phyloP scores from a whole-genome alignment of 1,140 invertebrate genomes.

The Rhynchophorus ferrugineus region DNA sequence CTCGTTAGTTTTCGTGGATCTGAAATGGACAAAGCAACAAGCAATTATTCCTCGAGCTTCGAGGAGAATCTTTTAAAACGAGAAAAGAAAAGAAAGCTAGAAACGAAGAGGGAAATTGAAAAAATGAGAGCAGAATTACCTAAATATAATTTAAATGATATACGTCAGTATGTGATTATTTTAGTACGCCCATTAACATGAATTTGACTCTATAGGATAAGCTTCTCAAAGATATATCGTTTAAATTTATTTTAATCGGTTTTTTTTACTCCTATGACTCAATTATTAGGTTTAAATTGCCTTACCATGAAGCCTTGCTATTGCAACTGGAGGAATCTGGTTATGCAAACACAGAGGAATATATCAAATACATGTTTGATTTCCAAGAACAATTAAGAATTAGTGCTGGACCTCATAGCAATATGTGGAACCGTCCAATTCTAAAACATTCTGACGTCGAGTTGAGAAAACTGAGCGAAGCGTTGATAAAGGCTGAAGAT shows the following conservation, averaged over 20 bases:
- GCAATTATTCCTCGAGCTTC: neutral
- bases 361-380: conserved; percentile 46
- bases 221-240: too few species aligned
- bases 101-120: conserved; percentile 10
- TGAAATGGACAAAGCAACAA: too few species aligned
- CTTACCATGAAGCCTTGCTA: conserved; percentile 45
- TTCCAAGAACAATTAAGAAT: conserved; percentile 44
- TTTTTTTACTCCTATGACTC: too few species aligned
- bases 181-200: neutral
- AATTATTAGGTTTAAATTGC: conserved; percentile 44
- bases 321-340: conserved; percentile 46
- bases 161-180: conserved; percentile 15
- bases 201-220: too few species aligned
- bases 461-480: conserved; percentile 41
- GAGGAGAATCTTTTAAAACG: conserved; percentile 19
- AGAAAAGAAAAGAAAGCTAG: conserved; percentile 8
- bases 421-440: conserved; percentile 31
- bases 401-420: conserved; percentile 43
- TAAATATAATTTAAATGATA: conserved; percentile 14
- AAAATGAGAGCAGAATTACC: conserved; percentile 21
- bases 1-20: too few species aligned
- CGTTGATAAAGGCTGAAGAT: conserved; percentile 42
- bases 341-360: conserved; percentile 42
- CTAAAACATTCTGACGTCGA: conserved; percentile 42
- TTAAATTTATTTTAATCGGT: too few species aligned